phyloP scores from a whole-genome alignment of 1,140 invertebrate genomes.

The Maniola jurtina region DNA sequence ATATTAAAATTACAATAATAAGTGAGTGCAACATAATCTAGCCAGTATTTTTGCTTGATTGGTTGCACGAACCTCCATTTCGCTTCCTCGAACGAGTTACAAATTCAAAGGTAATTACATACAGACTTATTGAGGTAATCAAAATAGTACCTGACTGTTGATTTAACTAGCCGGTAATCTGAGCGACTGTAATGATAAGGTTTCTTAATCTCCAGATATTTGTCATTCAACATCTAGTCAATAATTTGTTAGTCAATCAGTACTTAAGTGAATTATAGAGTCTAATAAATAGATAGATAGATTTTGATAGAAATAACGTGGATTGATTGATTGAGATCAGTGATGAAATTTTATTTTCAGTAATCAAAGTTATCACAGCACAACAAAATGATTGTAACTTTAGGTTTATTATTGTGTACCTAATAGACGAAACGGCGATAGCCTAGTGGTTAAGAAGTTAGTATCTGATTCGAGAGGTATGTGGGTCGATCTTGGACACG shows the following conservation, averaged over 20 bases:
- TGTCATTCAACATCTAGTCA: conserved; percentile 14
- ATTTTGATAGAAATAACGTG: not conserved
- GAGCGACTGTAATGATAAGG: conserved; percentile 17
- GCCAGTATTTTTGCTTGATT: no score
- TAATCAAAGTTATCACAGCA: no score
- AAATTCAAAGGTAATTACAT: not conserved
- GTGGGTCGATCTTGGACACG: no score
- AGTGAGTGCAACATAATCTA: no score
- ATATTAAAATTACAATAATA: no score
- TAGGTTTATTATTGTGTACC: no score
- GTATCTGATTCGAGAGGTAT: no score
- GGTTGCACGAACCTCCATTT: no score
- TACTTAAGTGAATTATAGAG: conserved; percentile 20
- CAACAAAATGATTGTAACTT: no score
- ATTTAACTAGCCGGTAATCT: conserved; percentile 10
- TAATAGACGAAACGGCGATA: no score
- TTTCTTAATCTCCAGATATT: conserved; percentile 14
- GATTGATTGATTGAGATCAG: not conserved
- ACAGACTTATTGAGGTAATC: not conserved
- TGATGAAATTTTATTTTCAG: not conserved
- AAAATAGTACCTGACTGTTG: conserved; percentile 12
- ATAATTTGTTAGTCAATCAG: conserved; percentile 18
- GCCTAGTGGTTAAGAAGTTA: no score
- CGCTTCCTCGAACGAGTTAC: not conserved
- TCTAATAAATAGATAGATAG: conserved; percentile 9